Percentiles rank a stretch among this genome's conserved stretches.
Conservation (phyloP, 2,113 vertebrate genomes). For the Progne subis region DNA sequence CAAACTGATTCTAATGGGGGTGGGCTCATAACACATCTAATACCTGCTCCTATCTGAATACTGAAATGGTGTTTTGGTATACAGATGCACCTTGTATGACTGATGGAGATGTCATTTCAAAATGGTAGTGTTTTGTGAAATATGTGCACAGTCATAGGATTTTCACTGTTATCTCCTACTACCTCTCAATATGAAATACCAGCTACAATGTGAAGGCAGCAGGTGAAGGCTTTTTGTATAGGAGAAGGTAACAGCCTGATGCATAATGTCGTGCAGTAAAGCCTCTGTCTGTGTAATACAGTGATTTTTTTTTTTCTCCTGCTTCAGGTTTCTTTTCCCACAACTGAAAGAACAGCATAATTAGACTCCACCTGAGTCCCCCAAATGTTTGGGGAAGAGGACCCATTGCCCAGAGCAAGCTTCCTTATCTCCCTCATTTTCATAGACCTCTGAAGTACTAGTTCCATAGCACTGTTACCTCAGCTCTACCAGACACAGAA, state of each 20-base stretch:
- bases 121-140: background rate
- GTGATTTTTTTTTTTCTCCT: background rate
- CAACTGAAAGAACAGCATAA: background rate
- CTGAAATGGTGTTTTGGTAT: background rate
- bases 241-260: background rate
- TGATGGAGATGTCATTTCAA: background rate
- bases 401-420: background rate
- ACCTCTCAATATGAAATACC: background rate
- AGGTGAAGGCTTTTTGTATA: background rate
- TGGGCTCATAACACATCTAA: background rate
- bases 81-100: background rate
- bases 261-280: background rate
- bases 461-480: background rate
- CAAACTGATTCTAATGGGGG: background rate
- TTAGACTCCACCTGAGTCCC: background rate
- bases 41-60: background rate
- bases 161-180: background rate
- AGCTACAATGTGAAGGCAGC: background rate
- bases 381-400: background rate
- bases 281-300: background rate
- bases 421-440: background rate
- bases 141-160: accelerated
- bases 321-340: background rate
- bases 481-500: background rate
- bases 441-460: background rate